Percentiles rank a stretch among this genome's conserved stretches.
Evolutionary conservation across 2,797 vertebrate genomes (phyloP).

Genomic region (Champsocephalus gunnari): DNA sequence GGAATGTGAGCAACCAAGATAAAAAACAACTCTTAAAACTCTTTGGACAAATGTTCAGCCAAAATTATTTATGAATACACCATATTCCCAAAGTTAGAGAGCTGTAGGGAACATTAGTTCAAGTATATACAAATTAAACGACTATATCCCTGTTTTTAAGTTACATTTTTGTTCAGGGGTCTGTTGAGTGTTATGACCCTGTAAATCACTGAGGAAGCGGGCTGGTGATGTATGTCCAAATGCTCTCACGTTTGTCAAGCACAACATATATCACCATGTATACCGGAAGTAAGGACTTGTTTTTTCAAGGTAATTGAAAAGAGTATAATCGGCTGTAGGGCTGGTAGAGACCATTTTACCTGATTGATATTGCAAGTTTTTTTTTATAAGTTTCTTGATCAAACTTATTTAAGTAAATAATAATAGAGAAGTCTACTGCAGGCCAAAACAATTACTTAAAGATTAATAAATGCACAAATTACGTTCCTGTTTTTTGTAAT

Average conservation of each 20-base stretch:
- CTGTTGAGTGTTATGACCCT: conserved; percentile 77
- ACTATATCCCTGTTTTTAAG: neutral
- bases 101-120: neutral
- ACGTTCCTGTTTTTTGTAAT: neutral
- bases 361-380: neutral
- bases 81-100: neutral
- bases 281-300: neutral
- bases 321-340: neutral
- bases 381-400: too few species aligned
- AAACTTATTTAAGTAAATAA: too few species aligned
- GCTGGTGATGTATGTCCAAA: conserved; percentile 2
- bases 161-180: neutral
- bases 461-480: neutral
- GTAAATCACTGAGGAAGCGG: conserved; percentile 35
- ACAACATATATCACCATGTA: fast-evolving
- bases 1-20: conserved; percentile 33
- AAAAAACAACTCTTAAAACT: neutral
- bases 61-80: neutral
- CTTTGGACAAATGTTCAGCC: neutral
- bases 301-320: conserved; percentile 44
- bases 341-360: neutral
- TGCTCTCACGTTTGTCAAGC: conserved; percentile 19
- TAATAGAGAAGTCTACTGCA: neutral
- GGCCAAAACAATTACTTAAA: neutral
- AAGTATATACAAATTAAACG: neutral